Evolutionary conservation across 2,888 invertebrate genomes (phyloP), one percentile per base, ranked within the genome.

Genomic region (Busseola fusca): DNA sequence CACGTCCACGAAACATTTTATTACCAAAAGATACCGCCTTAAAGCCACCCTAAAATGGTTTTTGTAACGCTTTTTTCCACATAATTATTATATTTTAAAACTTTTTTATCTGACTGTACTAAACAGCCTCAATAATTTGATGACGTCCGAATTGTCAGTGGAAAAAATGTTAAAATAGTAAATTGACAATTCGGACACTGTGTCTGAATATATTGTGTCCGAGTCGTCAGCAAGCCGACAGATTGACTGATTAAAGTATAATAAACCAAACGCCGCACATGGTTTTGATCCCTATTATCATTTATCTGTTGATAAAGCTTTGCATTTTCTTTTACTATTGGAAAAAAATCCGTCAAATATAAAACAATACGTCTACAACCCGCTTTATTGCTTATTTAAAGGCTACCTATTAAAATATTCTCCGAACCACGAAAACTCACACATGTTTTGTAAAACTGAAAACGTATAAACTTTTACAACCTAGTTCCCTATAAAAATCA

Each of bases 391-490:
- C 42, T 50, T 60, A 67, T 71, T 62, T 71, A 64, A 67, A 64
- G 48, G 14, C 57, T 14, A 52, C 37, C 37, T 14, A 52, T 27
- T 30, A 76, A 54, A 59, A 77, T 58, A 70, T 77, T 76, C 71
- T n/a, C 52, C 40, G n/a, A 77, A 67, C 57, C 69, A 65, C 70
- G 77, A 62, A 67, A 75, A 34, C 69, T 42, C 57, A 59, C 70
- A 70, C 74, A 78, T 82, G 64, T 70, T 74, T 75, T 67, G 70
- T 73, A 60, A 79, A 75, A 72, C 75, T 72, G 59, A 71, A 71
- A 78, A 64, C 65, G 56, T 71, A 77, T 77, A 74, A 84, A 80
- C 62, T 85, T 84, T 86, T 73, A 84, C 67, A 72, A 65, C 86
- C 76, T 70, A 75, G 73, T 72, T 65, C 74, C 72, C 78, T 74